These are phyloP conservation scores for Lathamus discolor DNA, from an alignment of 2,113 vertebrate genomes.

Conservation along the genomic window DNA sequence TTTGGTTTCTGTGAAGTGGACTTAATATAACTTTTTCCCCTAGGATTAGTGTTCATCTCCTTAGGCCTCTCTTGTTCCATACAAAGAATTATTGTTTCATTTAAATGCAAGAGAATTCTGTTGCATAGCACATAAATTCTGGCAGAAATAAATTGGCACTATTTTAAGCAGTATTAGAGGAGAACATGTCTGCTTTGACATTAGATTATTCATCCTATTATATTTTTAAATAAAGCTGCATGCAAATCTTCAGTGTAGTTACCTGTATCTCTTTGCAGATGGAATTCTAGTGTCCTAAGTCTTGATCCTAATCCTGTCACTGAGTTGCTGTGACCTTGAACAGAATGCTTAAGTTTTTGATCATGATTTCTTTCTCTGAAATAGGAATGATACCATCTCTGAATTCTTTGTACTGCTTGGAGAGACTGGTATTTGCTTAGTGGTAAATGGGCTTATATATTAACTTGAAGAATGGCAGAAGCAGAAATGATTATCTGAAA, in stretches of 20 bases:
- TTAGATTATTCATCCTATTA: slow-evolving; percentile 10
- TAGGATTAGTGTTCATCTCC: not conserved
- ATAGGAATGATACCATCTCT: not conserved
- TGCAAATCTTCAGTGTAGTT: not conserved
- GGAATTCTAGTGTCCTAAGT: not conserved
- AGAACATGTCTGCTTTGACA: not conserved
- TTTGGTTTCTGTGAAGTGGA: not conserved
- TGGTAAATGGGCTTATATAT: not conserved
- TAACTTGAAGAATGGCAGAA: slow-evolving; percentile 4
- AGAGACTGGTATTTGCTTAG: not conserved
- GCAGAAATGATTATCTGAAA: not conserved
- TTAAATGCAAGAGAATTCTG: not conserved
- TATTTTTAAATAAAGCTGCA: slow-evolving; percentile 16
- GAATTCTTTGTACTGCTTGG: not conserved
- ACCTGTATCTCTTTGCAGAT: slow-evolving; percentile 28
- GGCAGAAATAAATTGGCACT: not conserved
- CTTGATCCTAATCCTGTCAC: not conserved
- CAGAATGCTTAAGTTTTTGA: not conserved
- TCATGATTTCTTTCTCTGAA: not conserved
- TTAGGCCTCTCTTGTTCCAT: not conserved
- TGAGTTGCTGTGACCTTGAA: slow-evolving; percentile 30
- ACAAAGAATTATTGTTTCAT: not conserved
- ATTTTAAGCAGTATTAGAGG: not conserved
- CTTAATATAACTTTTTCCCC: not conserved
- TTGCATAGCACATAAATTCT: not conserved